A percentile compares a stretch with the other conserved stretches of the same genome.
These are phyloP conservation scores for Hyposoter dolosus DNA, from an alignment of 2,888 invertebrate genomes.

Conservation along the genomic window DNA sequence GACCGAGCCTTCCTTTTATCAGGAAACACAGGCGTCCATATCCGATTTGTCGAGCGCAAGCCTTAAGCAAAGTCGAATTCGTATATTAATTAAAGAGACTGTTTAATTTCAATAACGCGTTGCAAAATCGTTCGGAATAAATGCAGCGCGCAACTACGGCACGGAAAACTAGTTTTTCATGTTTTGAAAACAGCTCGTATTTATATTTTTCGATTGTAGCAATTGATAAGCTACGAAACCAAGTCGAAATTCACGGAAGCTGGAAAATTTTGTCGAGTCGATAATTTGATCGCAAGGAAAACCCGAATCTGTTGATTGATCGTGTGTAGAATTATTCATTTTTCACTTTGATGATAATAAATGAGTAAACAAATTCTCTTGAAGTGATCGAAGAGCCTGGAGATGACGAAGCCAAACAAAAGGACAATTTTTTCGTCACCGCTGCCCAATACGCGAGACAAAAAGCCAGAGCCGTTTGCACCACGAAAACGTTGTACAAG, in stretches of 20 bases:
- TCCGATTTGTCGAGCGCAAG: background rate
- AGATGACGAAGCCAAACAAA: conserved; percentile 78
- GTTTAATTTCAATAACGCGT: background rate
- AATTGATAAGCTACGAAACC: background rate
- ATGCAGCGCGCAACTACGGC: background rate
- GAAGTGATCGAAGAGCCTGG: conserved; percentile 82
- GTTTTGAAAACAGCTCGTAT: background rate
- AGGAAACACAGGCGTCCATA: background rate
- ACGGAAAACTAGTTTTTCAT: background rate
- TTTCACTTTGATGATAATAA: conserved; percentile 21
- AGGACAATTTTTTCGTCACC: conserved; percentile 79
- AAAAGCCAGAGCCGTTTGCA: conserved; percentile 86
- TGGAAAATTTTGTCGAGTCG: background rate
- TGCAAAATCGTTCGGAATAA: background rate
- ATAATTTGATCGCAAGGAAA: background rate
- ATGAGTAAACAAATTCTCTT: conserved; percentile 13
- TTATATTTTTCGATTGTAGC: background rate
- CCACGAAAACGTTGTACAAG: conserved; percentile 90
- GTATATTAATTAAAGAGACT: conserved; percentile 12
- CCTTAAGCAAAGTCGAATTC: conserved; percentile 9
- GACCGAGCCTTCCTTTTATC: conserved; percentile 4
- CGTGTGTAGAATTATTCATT: background rate
- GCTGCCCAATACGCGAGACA: conserved; percentile 84
- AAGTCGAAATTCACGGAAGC: background rate
- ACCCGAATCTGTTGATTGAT: background rate